Conservation (phyloP, 2,888 invertebrate genomes). For the Teinopalpus imperialis region DNA sequence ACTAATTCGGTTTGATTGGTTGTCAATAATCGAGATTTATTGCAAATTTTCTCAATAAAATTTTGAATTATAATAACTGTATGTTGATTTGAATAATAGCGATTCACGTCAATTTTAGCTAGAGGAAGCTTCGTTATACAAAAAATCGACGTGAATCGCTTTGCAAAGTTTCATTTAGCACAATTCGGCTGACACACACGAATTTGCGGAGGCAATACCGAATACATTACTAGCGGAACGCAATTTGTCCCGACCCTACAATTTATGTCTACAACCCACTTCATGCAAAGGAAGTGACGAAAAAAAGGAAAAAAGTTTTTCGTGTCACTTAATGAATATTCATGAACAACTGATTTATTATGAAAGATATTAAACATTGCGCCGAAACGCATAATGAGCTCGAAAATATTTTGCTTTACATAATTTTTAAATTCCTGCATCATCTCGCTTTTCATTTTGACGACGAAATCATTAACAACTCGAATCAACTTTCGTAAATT, state of each 20-base stretch:
- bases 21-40: too few relatives aligned
- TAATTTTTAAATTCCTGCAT: neutral
- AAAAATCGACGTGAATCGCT: slow-evolving; percentile 52
- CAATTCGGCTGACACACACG: slow-evolving; percentile 55
- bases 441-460: neutral
- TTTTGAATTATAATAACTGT: too few relatives aligned
- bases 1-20: neutral
- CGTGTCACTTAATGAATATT: slow-evolving; percentile 46
- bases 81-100: slow-evolving; percentile 3
- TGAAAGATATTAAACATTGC: slow-evolving; percentile 29
- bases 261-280: slow-evolving; percentile 68
- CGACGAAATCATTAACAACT: neutral
- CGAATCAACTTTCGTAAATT: neutral
- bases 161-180: slow-evolving; percentile 63
- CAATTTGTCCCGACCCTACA: slow-evolving; percentile 71
- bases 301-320: slow-evolving; percentile 48
- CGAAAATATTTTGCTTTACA: slow-evolving; percentile 17
- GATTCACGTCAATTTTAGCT: too few relatives aligned
- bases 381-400: slow-evolving; percentile 22
- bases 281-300: slow-evolving; percentile 59
- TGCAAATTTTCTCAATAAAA: too few relatives aligned
- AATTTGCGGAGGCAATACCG: slow-evolving; percentile 51
- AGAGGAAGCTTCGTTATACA: slow-evolving; percentile 56
- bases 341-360: slow-evolving; percentile 36
- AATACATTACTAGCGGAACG: slow-evolving; percentile 65